Conservation (phyloP, 2,113 vertebrate species). For the Proteles cristata region DNA sequence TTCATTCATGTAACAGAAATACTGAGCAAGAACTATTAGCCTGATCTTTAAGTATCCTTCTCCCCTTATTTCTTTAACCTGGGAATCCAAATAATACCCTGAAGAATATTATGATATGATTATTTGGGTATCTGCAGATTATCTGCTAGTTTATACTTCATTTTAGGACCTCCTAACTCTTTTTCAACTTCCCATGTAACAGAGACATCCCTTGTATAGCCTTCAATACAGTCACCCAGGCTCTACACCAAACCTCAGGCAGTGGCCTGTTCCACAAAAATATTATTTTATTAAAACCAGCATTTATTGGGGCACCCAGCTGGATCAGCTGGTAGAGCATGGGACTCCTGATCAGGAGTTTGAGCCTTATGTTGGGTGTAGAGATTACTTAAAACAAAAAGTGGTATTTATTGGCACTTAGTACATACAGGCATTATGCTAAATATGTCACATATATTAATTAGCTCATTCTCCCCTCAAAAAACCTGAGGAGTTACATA, state of each 20-base stretch:
- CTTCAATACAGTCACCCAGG: not conserved
- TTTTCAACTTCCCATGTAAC: not conserved
- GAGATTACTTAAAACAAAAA: not conserved
- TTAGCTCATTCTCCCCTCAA: not conserved
- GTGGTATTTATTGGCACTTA: not conserved
- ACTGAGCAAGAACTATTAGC: not conserved
- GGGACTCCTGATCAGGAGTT: not conserved
- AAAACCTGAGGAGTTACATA: not conserved
- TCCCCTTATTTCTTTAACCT: not conserved
- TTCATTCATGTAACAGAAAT: not conserved
- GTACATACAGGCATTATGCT: not conserved
- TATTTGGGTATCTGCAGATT: not conserved
- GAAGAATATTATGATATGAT: not conserved
- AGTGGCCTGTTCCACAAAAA: not conserved
- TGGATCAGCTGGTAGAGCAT: not conserved
- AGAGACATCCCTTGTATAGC: not conserved
- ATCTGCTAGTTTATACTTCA: constrained; percentile 25
- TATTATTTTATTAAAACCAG: not conserved
- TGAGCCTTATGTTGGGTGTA: not conserved
- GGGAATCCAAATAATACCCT: not conserved
- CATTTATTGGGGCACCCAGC: not conserved
- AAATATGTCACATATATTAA: constrained; percentile 19
- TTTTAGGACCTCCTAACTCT: not conserved
- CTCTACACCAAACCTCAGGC: not conserved
- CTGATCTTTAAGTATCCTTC: not conserved